These are phyloP conservation scores for Sesia bembeciformis DNA, from an alignment of 2,888 invertebrate genomes.

Conservation along the genomic window DNA sequence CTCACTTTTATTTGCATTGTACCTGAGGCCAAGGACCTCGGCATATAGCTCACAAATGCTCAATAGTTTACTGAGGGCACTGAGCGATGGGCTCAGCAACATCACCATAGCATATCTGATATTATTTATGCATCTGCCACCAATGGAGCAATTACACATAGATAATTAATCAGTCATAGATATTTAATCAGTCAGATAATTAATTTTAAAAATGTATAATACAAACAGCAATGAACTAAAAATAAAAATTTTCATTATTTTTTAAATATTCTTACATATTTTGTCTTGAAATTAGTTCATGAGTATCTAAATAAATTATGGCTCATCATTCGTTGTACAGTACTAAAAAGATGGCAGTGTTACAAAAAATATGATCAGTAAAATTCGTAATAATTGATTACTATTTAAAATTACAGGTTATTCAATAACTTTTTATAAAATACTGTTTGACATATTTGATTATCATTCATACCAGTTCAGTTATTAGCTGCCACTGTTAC, in stretches of 20 bases:
- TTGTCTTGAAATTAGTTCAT: conserved; percentile 3
- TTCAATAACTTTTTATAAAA: no score
- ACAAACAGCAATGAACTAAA: conserved; percentile 18
- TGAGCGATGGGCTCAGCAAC: no score
- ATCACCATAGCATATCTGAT: no score
- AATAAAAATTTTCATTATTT: conserved; percentile 12
- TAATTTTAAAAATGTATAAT: conserved; percentile 9
- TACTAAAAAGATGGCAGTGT: conserved; percentile 3
- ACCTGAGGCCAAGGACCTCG: no score
- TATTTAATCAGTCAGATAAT: conserved; percentile 18
- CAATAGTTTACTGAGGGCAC: no score
- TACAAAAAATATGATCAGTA: no score
- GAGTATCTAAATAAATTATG: conserved; percentile 24
- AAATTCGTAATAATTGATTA: neutral
- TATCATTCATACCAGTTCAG: no score
- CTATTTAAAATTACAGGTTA: neutral
- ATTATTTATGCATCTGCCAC: no score
- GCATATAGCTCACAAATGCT: no score
- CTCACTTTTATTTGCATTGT: no score
- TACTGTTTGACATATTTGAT: no score
- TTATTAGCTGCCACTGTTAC: neutral
- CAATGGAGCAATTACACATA: no score
- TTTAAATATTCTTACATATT: conserved; percentile 6
- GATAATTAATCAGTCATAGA: conserved; percentile 16
- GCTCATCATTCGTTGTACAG: conserved; percentile 40